A percentile compares a stretch with the other conserved stretches of the same genome.
Conservation (phyloP, 2,113 vertebrate species). For the Motacilla alba region DNA sequence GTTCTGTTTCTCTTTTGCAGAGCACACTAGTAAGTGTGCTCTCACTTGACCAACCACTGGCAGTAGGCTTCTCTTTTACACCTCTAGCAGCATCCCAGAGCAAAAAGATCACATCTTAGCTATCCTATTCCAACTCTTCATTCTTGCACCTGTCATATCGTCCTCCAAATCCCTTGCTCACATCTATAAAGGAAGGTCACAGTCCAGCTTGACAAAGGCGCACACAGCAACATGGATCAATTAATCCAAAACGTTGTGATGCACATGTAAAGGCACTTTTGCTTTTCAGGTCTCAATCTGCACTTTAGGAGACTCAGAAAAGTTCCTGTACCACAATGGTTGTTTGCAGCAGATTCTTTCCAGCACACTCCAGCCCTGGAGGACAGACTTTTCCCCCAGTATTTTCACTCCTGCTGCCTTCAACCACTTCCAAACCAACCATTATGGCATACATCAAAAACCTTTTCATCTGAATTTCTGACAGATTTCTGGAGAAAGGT, state of each 20-base stretch:
- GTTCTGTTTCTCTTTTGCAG: not conserved
- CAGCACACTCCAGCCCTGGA: not conserved
- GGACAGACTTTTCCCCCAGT: not conserved
- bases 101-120: not conserved
- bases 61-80: not conserved
- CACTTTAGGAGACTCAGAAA: not conserved
- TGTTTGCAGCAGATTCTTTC: not conserved
- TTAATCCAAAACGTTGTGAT: not conserved
- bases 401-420: not conserved
- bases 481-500: conserved; percentile 21
- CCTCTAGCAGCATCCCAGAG: not conserved
- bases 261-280: not conserved
- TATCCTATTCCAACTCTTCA: not conserved
- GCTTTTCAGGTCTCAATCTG: not conserved
- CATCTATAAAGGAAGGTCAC: not conserved
- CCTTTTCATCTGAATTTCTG: conserved; percentile 29
- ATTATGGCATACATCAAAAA: conserved; percentile 26
- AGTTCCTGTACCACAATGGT: not conserved
- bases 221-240: not conserved
- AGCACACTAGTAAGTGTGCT: not conserved
- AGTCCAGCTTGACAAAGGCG: not conserved
- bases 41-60: not conserved
- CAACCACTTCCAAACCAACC: conserved; percentile 26
- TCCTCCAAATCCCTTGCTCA: not conserved
- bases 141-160: not conserved